Evolutionary conservation across 2,797 vertebrate genomes (phyloP), one percentile per base, ranked within the genome.

Genomic region (Anisognathus igniventris): DNA sequence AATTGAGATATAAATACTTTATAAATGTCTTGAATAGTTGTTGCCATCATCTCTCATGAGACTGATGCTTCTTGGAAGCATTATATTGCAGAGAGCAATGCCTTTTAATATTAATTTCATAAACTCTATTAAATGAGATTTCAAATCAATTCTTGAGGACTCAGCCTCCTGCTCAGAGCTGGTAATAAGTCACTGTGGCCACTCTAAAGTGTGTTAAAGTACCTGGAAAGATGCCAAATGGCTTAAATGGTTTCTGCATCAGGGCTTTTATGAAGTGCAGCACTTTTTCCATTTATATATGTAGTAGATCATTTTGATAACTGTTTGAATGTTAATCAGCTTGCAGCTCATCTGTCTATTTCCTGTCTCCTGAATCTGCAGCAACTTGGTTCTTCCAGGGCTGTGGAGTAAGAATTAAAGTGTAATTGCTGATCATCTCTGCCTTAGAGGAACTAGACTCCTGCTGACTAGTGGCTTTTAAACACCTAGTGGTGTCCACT

Each of bases 21-120:
- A 57, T 65, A 45, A 76, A 73, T 47, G 28, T 22, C 53, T 76
- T 42, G 14, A 60, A 53, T 57, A 33, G 44, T 53, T 88, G 61
- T 80, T 92, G 54, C 6, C 17, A 6, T 58, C 33, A 13, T 81
- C 45, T 88, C 67, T 82, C 12, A 3, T 20, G 84, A 57, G 75
- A 54, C 50, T 54, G 67, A 71, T 88, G 24, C 65, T 53, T 91
- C 51, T 70, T 86, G 58, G 73, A 93, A 92, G 62, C 1, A 0
- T 88, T 90, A 33, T 10, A 50, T 56, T 53, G 37, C 85, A 77
- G 30, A 78, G 50, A 83, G 68, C 2, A 13, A 51, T 54, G 39
- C 45, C 72, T 93, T 87, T 91, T 92, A 91, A 85, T 92, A 73
- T 31, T 90, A 64, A 94, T 94, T 96, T 93, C 31, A 72, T 83